Percentiles rank a stretch among this genome's conserved stretches.
Evolutionary conservation across 2,888 invertebrate genomes (phyloP).

Genomic region (Pristionchus fissidentatus): DNA sequence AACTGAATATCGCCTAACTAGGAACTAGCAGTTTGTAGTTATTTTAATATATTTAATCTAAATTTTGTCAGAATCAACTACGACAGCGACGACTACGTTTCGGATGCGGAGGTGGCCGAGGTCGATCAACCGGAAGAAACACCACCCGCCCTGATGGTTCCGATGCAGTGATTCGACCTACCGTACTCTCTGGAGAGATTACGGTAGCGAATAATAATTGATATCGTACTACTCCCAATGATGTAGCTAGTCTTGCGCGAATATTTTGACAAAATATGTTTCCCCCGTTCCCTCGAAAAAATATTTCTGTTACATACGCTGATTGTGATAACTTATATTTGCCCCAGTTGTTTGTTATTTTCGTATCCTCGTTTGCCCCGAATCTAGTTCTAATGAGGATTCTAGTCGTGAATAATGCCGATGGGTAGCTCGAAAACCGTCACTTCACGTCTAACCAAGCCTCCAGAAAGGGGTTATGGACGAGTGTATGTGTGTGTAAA

Average conservation of each 20-base stretch:
- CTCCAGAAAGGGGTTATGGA: no score
- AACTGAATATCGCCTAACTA: no score
- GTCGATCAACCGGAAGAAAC: neutral
- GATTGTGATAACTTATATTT: constrained; percentile 32
- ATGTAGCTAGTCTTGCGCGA: no score
- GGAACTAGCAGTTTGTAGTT: no score
- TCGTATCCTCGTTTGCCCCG: no score
- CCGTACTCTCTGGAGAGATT: constrained; percentile 20
- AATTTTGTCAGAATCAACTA: constrained; percentile 37
- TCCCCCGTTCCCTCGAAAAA: neutral
- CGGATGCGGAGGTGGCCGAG: neutral
- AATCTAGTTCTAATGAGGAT: neutral
- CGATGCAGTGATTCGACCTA: no score
- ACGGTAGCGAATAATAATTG: constrained; percentile 20
- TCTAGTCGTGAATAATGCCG: no score
- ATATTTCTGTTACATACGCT: constrained; percentile 29
- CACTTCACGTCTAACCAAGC: no score
- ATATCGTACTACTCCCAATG: no score
- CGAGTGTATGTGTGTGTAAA: no score
- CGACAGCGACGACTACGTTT: constrained; percentile 41
- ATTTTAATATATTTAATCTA: no score
- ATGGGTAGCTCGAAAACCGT: constrained; percentile 39
- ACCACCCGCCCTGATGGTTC: neutral
- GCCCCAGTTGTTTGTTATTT: neutral
- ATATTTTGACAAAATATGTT: no score